Conservation (phyloP, 1,140 invertebrate genomes). For the Rhyacophila brunnea region DNA sequence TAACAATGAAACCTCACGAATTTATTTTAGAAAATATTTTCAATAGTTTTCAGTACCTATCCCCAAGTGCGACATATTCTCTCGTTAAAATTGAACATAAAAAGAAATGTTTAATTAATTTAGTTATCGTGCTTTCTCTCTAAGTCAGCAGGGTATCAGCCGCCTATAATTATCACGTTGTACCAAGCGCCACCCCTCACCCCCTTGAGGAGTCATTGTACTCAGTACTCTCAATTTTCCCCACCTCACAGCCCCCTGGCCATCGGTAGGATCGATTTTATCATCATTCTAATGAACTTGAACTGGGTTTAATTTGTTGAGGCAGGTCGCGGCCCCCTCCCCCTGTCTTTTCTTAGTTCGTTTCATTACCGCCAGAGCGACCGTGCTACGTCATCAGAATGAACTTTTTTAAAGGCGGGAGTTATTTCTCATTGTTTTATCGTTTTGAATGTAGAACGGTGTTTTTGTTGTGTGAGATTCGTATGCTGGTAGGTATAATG, state of each 20-base stretch:
- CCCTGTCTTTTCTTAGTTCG: slow-evolving; percentile 2
- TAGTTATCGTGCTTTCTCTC: background rate
- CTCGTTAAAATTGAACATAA: too few species aligned
- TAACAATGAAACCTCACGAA: too few species aligned
- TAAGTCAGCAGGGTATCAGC: slow-evolving; percentile 11
- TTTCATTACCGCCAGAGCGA: slow-evolving; percentile 23
- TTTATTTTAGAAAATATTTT: too few species aligned
- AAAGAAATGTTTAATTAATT: too few species aligned
- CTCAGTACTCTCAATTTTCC: slow-evolving; percentile 6
- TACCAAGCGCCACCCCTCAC: slow-evolving; percentile 22
- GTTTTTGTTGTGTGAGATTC: too few species aligned
- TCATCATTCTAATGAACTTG: slow-evolving; percentile 36
- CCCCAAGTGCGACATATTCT: too few species aligned
- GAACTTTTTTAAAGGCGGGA: too few species aligned
- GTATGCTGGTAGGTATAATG: too few species aligned
- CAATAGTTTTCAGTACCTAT: too few species aligned
- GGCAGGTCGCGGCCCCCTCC: slow-evolving; percentile 20
- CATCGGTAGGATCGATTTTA: slow-evolving; percentile 31
- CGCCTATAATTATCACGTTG: slow-evolving; percentile 33
- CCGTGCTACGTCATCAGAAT: too few species aligned
- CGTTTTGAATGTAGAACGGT: too few species aligned
- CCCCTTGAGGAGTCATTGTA: slow-evolving; percentile 12
- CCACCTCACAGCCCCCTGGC: background rate
- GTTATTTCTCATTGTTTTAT: too few species aligned
- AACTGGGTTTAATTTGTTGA: slow-evolving; percentile 34